Percentiles rank a stretch among this genome's conserved stretches.
Evolutionary conservation across 2,888 invertebrate genomes (phyloP).

Genomic region (Nebria brevicollis): DNA sequence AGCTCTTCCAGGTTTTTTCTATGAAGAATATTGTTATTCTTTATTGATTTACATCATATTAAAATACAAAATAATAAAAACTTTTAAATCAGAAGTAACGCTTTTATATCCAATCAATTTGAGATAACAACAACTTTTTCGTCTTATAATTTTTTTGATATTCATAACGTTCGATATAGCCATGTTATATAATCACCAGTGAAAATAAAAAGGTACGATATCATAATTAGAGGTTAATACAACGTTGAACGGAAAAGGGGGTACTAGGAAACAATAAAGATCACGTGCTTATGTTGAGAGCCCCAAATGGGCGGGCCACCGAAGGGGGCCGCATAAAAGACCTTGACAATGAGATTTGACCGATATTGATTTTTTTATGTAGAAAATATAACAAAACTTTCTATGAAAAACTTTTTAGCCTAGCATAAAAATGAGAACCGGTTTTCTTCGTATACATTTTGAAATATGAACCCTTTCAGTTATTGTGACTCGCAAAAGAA

Average conservation of each 20-base stretch:
- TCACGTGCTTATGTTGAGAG: neutral
- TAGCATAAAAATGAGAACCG: neutral
- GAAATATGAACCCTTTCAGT: neutral
- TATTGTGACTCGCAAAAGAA: neutral
- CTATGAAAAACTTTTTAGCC: neutral
- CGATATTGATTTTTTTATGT: slow-evolving; percentile 14
- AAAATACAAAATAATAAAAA: too few species aligned
- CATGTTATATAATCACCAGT: neutral
- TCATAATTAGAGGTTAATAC: neutral
- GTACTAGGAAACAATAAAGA: slow-evolving; percentile 14
- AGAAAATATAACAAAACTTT: neutral
- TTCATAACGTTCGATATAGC: neutral
- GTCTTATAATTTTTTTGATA: too few species aligned
- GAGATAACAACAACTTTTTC: too few species aligned
- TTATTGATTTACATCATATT: too few species aligned
- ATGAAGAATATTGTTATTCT: too few species aligned
- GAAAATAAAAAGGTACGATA: neutral
- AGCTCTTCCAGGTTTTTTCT: too few species aligned
- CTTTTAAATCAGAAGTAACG: too few species aligned
- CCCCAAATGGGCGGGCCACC: neutral
- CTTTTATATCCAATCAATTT: too few species aligned
- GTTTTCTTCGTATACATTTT: neutral
- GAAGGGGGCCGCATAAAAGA: neutral
- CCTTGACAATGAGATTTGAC: slow-evolving; percentile 21
- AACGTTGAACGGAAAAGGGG: neutral